Evolutionary conservation across 92 coral and sea anemone genomes (phyloP).

Genomic region (Porites evermanni): DNA sequence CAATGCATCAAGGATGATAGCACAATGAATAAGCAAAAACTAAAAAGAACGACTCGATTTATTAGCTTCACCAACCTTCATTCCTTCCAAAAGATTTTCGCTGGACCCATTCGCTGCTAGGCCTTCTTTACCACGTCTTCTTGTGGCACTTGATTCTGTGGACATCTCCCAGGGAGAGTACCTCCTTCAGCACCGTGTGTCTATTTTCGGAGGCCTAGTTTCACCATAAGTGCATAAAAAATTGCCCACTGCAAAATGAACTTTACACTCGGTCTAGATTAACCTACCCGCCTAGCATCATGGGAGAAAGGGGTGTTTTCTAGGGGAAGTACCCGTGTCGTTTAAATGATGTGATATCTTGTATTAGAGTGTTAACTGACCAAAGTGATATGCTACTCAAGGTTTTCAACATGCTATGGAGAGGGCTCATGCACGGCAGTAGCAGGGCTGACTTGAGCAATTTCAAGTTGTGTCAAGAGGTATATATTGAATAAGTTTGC

Average conservation of each 20-base stretch:
- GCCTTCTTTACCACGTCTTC: conserved; percentile 55
- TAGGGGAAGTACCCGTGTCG: neutral
- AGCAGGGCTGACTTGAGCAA: no score
- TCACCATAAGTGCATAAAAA: neutral
- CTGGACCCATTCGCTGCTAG: conserved; percentile 32
- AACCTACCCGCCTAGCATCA: conserved; percentile 7
- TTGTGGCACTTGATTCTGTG: conserved; percentile 42
- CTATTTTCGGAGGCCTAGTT: conserved; percentile 11
- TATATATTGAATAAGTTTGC: neutral
- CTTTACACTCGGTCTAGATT: conserved; percentile 12
- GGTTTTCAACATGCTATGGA: no score
- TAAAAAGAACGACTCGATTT: neutral
- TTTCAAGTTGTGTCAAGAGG: no score
- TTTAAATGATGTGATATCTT: neutral
- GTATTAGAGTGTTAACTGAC: neutral
- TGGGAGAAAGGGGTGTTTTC: conserved; percentile 34
- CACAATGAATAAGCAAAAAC: neutral
- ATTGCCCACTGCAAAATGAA: conserved; percentile 7
- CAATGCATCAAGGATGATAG: no score
- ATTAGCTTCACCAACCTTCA: conserved; percentile 3
- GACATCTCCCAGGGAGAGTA: conserved; percentile 49
- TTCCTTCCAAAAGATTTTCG: conserved; percentile 41
- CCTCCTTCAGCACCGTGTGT: conserved; percentile 12
- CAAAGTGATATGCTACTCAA: neutral
- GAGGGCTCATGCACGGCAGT: no score